Conservation (phyloP, 2,888 invertebrate species). For the Acholoe squamosa region DNA sequence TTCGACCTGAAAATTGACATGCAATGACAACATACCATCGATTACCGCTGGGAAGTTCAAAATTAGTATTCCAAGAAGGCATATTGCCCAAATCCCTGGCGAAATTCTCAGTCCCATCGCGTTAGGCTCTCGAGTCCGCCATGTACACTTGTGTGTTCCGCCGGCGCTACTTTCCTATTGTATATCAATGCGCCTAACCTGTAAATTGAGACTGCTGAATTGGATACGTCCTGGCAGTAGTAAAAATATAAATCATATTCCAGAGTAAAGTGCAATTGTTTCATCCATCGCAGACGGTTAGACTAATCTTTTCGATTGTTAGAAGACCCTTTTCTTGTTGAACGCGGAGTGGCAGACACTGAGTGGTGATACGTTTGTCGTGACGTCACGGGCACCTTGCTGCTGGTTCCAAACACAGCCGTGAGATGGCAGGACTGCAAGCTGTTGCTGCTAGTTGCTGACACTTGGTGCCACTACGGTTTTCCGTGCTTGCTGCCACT, state of each 20-base stretch:
- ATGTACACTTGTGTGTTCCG: background rate
- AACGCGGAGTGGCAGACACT: background rate
- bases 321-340: background rate
- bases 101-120: slow-evolving; percentile 9
- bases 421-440: background rate
- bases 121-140: background rate
- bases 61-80: background rate
- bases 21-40: slow-evolving; percentile 6
- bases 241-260: background rate
- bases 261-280: background rate
- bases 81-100: background rate
- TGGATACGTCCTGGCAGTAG: background rate
- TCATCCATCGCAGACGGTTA: background rate
- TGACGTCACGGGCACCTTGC: slow-evolving; percentile 55
- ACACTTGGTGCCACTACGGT: too few relatives aligned
- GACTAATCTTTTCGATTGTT: background rate
- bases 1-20: background rate
- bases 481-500: too few relatives aligned
- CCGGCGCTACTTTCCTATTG: background rate
- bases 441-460: too few relatives aligned
- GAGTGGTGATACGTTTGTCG: background rate
- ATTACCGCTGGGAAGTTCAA: background rate
- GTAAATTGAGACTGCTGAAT: background rate
- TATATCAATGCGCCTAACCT: background rate
- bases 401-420: background rate